A percentile compares a stretch with the other conserved stretches of the same genome.
Conservation (phyloP, 2,113 vertebrate genomes). For the Antigone vipio region DNA sequence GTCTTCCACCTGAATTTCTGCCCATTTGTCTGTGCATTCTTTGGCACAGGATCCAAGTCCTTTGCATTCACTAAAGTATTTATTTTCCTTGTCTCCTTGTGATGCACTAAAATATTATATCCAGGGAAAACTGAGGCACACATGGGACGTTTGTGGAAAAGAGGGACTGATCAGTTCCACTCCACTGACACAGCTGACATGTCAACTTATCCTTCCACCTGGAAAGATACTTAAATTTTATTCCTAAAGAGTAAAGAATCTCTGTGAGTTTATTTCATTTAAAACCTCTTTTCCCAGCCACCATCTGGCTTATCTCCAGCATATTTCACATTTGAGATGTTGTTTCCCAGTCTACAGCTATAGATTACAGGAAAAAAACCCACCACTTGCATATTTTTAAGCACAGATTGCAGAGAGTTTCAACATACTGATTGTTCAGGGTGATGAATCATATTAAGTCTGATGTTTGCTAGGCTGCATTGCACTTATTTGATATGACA, state of each 20-base stretch:
- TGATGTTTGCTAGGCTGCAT: background rate
- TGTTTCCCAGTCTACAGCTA: background rate
- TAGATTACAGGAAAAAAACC: background rate
- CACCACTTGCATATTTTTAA: background rate
- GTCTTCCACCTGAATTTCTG: background rate
- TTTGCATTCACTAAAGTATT: background rate
- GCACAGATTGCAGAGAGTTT: conserved; percentile 30
- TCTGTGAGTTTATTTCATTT: background rate
- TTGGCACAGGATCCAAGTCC: background rate
- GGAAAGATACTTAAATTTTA: background rate
- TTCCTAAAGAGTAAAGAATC: background rate
- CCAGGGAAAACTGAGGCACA: background rate
- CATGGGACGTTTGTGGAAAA: background rate
- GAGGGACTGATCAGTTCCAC: background rate
- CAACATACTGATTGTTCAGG: conserved; percentile 17
- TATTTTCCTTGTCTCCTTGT: background rate
- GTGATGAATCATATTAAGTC: conserved; percentile 9
- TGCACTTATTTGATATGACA: conserved; percentile 29
- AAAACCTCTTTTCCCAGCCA: background rate
- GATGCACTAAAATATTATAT: background rate
- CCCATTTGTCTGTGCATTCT: background rate
- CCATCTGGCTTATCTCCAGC: background rate
- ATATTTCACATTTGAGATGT: background rate
- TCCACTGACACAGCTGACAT: background rate
- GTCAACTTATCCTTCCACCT: background rate